A percentile compares a stretch with the other conserved stretches of the same genome.
phyloP scores from a whole-genome alignment of 1,140 invertebrate genomes.

The Zelostemma sp. region DNA sequence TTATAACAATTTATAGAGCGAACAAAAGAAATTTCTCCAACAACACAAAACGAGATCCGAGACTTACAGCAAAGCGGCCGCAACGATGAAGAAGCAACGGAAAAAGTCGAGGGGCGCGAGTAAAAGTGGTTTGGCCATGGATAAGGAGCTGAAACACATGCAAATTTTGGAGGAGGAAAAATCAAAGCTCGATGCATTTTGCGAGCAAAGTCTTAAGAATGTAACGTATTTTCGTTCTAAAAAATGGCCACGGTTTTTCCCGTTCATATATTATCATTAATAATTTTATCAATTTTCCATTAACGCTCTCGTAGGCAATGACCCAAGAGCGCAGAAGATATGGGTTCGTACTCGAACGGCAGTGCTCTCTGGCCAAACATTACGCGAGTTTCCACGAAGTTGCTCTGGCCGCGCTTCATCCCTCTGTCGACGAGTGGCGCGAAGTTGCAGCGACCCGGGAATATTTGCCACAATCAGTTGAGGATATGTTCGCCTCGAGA shows the following conservation, averaged over 20 bases:
- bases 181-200: constrained; percentile 89
- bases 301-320: constrained; percentile 79
- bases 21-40: constrained; percentile 91
- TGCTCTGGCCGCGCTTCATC: constrained; percentile 81
- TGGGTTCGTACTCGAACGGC: constrained; percentile 92
- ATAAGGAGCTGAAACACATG: constrained; percentile 93
- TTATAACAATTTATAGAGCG: constrained; percentile 74
- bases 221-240: constrained; percentile 72
- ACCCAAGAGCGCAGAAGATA: constrained; percentile 93
- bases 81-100: constrained; percentile 91
- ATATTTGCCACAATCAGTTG: constrained; percentile 83
- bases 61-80: constrained; percentile 88
- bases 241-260: too few relatives aligned
- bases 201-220: constrained; percentile 91
- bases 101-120: constrained; percentile 83
- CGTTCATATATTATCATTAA: too few relatives aligned
- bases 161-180: constrained; percentile 92
- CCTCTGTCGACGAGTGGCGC: constrained; percentile 88
- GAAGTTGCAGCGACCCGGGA: constrained; percentile 89
- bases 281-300: too few relatives aligned
- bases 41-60: constrained; percentile 90
- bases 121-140: constrained; percentile 83
- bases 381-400: constrained; percentile 89
- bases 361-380: constrained; percentile 92
- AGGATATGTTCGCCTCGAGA: constrained; percentile 83